Base-by-base conservation (phyloP, 2,113 vertebrate species). In the Kryptolebias marmoratus region DNA sequence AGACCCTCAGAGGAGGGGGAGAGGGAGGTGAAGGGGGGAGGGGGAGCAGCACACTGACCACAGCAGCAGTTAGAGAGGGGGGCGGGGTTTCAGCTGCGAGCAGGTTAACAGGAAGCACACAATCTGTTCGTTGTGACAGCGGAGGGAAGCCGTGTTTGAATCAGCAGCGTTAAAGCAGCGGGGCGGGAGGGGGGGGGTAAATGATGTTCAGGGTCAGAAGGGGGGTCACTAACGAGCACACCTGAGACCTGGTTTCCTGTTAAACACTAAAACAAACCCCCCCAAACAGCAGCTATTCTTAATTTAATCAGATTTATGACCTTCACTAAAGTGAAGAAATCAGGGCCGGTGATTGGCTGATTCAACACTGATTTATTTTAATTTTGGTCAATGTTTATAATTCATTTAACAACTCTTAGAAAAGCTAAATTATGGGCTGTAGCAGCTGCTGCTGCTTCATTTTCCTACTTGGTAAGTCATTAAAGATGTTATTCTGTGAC, bases 11-110 rank as follows among this genome's bases (percentile, higher is more conserved):
- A 63, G 44, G 72, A 69, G 60, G 36, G 50, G 55, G 50, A 22
- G 52, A 42, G 47, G 30, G 45, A 5, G 39, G 32, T 45, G 36
- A 7, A 39, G 13, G 22, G 53, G 44, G 62, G 2, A 11, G 54
- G 79, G 68, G 27, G 73, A 75, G 81, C 81, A 75, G 73, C 76
- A 71, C 76, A 87, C 63, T 56, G 72, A 77, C 86, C 71, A 83
- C 81, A 84, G 73, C 84, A 89, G 71, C 83, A 62, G 61, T 75
- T 68, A 52, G 30, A 22, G 55, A 27, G 28, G 30, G 56, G 42
- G 62, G 5, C 12, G 64, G 61, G 9, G 44, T 52, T 31, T 66
- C 74, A 82, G 86, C 83, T 81, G 68, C 73, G 88, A 87, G 87
- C 88, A 86, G 68, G 49, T 69, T 10, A 30, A 73, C 50, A 31